Evolutionary conservation across 2,113 vertebrate genomes (phyloP).

Genomic region (Zingel zingel): DNA sequence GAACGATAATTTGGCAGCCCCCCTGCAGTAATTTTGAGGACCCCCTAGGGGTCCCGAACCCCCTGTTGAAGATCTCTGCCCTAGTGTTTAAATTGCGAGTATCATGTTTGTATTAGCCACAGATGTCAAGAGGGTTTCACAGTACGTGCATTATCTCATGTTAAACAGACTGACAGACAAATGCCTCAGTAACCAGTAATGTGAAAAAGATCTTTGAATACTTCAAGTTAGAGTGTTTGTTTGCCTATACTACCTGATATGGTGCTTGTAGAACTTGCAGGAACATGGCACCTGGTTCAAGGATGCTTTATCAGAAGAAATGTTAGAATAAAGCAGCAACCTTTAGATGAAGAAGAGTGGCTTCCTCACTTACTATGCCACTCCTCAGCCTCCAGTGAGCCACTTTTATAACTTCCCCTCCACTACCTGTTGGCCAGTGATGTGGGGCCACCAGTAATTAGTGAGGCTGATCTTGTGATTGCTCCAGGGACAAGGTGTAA

Average conservation of each 20-base stretch:
- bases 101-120: not conserved
- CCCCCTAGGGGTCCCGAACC: too few relatives aligned
- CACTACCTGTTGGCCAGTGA: constrained; percentile 38
- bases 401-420: constrained; percentile 14
- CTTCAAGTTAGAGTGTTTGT: constrained; percentile 18
- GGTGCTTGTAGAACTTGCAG: not conserved
- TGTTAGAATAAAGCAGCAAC: constrained; percentile 6
- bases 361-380: constrained; percentile 1
- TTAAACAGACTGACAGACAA: constrained; percentile 10
- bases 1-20: too few relatives aligned
- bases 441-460: constrained; percentile 49
- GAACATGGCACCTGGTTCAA: constrained; percentile 11
- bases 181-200: not conserved
- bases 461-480: constrained; percentile 34
- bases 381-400: not conserved
- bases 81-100: not conserved
- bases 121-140: not conserved
- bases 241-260: constrained; percentile 4
- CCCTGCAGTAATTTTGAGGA: too few relatives aligned
- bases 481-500: constrained; percentile 38
- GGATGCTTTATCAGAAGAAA: constrained; percentile 16
- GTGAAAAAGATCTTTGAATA: not conserved
- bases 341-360: constrained; percentile 4
- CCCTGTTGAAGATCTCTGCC: too few relatives aligned
- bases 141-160: not conserved